These are phyloP conservation scores for Tamandua tetradactyla DNA, from an alignment of 2,797 vertebrate genomes.

Conservation along the genomic window DNA sequence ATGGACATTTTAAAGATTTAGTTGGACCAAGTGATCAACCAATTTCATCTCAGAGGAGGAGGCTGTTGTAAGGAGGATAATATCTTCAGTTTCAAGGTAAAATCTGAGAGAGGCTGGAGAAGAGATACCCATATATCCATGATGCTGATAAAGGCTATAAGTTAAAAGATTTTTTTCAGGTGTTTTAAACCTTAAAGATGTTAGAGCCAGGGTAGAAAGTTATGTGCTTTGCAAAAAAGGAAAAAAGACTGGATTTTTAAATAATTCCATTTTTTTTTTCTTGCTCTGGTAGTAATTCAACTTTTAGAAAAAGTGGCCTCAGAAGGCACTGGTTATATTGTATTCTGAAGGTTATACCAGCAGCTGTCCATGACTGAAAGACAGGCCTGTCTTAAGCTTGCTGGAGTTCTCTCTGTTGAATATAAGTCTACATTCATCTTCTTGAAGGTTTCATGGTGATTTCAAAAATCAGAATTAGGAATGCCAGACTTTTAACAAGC, in stretches of 20 bases:
- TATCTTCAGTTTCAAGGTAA: not conserved
- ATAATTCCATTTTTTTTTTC: not conserved
- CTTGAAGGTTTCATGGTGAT: conserved; percentile 15
- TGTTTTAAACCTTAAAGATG: conserved; percentile 23
- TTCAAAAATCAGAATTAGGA: not conserved
- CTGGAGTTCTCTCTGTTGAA: not conserved
- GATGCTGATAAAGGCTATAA: not conserved
- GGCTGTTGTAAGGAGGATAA: not conserved
- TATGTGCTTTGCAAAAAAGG: conserved; percentile 46
- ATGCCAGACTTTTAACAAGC: not conserved
- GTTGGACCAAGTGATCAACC: not conserved
- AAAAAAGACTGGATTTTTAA: not conserved
- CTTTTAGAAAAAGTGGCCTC: not conserved
- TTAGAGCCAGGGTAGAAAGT: not conserved
- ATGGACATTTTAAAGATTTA: not conserved
- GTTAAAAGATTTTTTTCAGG: conserved; percentile 6
- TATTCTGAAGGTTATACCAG: not conserved
- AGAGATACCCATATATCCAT: not conserved
- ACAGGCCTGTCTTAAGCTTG: not conserved
- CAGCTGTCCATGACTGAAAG: not conserved
- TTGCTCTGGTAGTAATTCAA: not conserved
- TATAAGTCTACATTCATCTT: not conserved
- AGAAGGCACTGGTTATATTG: not conserved
- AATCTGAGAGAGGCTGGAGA: not conserved
- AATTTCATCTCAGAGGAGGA: not conserved